These are phyloP conservation scores for Sorex maritimensis DNA, from an alignment of 2,797 vertebrate species.

Conservation along the genomic window DNA sequence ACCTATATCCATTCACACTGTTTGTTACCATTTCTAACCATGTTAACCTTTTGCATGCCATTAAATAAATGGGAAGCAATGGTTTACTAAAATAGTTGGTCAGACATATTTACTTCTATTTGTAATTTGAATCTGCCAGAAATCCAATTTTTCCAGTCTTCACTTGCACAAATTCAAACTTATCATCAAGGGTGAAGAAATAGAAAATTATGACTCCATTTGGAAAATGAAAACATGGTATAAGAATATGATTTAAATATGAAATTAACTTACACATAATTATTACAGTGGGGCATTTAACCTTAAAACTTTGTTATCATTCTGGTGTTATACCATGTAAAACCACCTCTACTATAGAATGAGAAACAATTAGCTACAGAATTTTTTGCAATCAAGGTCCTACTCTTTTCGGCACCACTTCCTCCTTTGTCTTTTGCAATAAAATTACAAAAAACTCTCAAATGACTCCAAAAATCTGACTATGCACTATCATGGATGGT, in stretches of 20 bases:
- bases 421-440: background rate
- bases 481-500: background rate
- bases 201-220: background rate
- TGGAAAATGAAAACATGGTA: background rate
- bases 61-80: slow-evolving; percentile 51
- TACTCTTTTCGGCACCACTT: background rate
- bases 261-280: slow-evolving; percentile 18
- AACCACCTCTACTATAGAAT: background rate
- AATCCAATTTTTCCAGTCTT: background rate
- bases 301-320: background rate
- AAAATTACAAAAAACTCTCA: background rate
- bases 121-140: slow-evolving; percentile 19
- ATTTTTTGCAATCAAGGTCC: background rate
- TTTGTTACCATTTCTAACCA: slow-evolving; percentile 46
- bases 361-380: background rate
- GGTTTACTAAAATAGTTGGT: slow-evolving; percentile 53
- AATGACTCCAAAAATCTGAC: background rate
- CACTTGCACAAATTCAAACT: background rate
- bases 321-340: background rate
- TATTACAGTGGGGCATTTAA: background rate
- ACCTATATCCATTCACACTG: background rate
- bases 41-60: slow-evolving; percentile 61
- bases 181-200: background rate
- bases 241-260: background rate
- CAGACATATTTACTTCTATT: slow-evolving; percentile 9